A percentile compares a stretch with the other conserved stretches of the same genome.
These are phyloP conservation scores for Synaphobranchus kaupii DNA, from an alignment of 2,797 vertebrate genomes.

Conservation along the genomic window DNA sequence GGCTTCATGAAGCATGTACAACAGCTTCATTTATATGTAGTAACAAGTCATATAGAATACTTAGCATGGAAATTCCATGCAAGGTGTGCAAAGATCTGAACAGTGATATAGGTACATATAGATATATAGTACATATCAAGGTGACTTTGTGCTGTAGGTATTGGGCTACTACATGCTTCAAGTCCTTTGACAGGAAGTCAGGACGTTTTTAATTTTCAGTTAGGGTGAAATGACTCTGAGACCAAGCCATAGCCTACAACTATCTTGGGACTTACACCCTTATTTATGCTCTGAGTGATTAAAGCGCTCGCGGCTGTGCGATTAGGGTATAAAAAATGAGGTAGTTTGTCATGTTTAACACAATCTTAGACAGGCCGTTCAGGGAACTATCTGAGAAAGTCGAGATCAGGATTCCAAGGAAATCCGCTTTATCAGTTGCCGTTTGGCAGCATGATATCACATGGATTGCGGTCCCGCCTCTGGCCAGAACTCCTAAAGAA, in stretches of 20 bases:
- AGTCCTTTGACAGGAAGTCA: not conserved
- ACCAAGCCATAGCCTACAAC: not conserved
- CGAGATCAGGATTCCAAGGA: not conserved
- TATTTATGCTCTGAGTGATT: not conserved
- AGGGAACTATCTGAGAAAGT: not conserved
- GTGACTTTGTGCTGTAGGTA: no score
- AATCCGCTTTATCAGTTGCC: not conserved
- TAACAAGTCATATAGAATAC: not conserved
- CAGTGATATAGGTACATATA: no score
- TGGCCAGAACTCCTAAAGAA: not conserved
- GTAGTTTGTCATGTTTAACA: not conserved
- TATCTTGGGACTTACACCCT: not conserved
- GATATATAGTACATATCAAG: no score
- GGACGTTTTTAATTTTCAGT: not conserved
- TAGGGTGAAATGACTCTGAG: not conserved
- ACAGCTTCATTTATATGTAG: not conserved
- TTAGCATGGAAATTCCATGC: not conserved
- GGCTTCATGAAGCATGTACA: no score
- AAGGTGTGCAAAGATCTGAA: no score
- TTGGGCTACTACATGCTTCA: no score
- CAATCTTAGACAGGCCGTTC: not conserved
- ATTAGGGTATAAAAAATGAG: not conserved
- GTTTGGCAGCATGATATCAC: not conserved
- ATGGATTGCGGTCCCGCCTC: not conserved
- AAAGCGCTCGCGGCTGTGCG: not conserved